Evolutionary conservation across 2,113 vertebrate species (phyloP), one percentile per base, ranked within the genome.

Genomic region (Campylorhamphus procurvoides): DNA sequence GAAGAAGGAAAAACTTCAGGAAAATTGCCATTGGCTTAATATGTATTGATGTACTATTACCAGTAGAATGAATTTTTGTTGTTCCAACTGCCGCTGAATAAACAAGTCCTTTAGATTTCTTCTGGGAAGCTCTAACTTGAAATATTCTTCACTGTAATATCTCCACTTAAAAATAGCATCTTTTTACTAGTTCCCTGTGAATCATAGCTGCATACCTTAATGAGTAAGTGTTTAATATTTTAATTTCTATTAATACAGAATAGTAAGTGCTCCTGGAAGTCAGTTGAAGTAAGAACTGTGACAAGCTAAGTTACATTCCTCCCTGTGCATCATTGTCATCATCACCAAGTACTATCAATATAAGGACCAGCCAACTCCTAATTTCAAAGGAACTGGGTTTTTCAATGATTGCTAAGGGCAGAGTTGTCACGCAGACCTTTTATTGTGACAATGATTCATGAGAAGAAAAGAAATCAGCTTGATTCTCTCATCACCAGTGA

Each of bases 191-290:
- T 66, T 94, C 53, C 19, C 60, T 49, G 75, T 88, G 94, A 95
- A 59, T 87, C 80, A 68, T 68, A 87, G 56, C 90, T 92, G 58
- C 83, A 92, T 87, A 92, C 85, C 92, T 95, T 95, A 96, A 94
- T 95, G 83, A 78, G 40, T 87, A 94, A 91, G 83, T 93, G 88
- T 92, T 96, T 92, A 95, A 92, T 96, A 93, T 96, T 96, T 95
- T 95, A 89, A 94, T 90, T 94, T 96, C 90, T 94, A 85, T 94
- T 94, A 96, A 92, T 90, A 78, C 73, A 62, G 89, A 94, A 95
- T 87, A 93, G 49, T 53, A 84, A 94, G 78, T 94, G 86, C 79
- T 93, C 35, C 69, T 90, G 69, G 37, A 81, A 96, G 93, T 81
- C 60, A 84, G 79, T n/a, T 72, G 86, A 92, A 94, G 71, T 76